Conservation (phyloP, 1,140 invertebrate genomes). For the Paracyclopina nana region DNA sequence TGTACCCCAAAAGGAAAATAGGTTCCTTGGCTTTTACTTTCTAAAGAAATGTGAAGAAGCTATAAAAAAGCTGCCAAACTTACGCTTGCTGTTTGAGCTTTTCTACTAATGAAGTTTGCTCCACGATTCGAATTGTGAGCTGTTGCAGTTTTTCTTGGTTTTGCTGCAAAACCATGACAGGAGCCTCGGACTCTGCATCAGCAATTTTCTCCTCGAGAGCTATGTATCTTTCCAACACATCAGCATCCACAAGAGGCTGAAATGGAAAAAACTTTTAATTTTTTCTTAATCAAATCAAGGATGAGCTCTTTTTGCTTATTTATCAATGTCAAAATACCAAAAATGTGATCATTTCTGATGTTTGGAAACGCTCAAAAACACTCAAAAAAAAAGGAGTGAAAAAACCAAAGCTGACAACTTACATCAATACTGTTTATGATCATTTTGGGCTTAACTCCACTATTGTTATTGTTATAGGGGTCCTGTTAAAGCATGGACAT, state of each 20-base stretch:
- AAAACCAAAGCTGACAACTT: no score
- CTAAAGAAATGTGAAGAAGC: not conserved
- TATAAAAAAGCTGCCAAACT: not conserved
- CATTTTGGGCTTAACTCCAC: not conserved
- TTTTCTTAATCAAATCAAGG: not conserved
- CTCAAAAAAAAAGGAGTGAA: not conserved
- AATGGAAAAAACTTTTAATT: not conserved
- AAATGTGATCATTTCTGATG: not conserved
- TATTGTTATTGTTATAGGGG: no score
- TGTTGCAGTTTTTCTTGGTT: not conserved
- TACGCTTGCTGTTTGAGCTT: not conserved
- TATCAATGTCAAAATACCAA: not conserved
- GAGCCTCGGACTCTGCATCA: not conserved
- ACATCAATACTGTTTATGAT: not conserved
- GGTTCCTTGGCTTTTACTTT: not conserved
- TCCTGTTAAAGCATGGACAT: no score
- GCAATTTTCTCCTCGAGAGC: not conserved
- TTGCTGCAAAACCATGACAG: not conserved
- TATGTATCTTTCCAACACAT: not conserved
- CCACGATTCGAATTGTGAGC: not conserved
- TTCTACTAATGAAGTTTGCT: not conserved
- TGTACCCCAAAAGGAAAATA: not conserved
- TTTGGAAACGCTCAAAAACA: not conserved
- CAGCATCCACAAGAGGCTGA: not conserved
- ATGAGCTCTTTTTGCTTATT: no score